These are phyloP conservation scores for Anthophora plumipes DNA, from an alignment of 2,888 invertebrate genomes.

Conservation along the genomic window DNA sequence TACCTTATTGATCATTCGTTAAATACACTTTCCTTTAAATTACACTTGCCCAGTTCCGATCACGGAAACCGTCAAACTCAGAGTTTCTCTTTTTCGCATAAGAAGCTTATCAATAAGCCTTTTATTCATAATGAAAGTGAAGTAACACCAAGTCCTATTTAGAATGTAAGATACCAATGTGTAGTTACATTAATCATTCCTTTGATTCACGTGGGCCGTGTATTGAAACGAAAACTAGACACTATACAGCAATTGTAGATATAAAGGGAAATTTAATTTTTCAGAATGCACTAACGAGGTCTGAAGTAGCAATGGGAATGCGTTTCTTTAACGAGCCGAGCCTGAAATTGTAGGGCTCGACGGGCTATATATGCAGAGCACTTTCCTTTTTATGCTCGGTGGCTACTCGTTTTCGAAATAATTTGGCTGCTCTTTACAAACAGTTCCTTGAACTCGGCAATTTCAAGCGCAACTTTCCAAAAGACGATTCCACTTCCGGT, in stretches of 20 bases:
- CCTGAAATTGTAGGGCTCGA: slow-evolving; percentile 18
- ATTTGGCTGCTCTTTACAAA: slow-evolving; percentile 26
- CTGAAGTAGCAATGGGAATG: background rate
- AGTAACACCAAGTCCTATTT: background rate
- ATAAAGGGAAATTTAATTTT: slow-evolving; percentile 5
- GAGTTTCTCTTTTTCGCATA: no score
- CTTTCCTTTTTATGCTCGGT: slow-evolving; percentile 10
- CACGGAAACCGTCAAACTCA: no score
- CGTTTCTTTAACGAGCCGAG: slow-evolving; percentile 29
- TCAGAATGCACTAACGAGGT: background rate
- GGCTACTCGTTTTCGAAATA: slow-evolving; percentile 20
- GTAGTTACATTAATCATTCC: background rate
- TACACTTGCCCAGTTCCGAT: no score
- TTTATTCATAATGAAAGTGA: background rate
- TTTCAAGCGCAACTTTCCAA: slow-evolving; percentile 11
- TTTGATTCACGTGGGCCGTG: background rate
- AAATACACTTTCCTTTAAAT: no score
- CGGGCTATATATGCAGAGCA: background rate
- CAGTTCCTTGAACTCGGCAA: slow-evolving; percentile 3
- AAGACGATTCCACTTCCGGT: slow-evolving; percentile 14
- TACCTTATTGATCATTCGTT: no score
- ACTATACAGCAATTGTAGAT: background rate
- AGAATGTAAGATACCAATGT: background rate
- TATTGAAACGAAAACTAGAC: no score
- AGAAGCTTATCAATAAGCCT: no score